Conservation (phyloP, 2,797 vertebrate species). For the Morus bassanus region DNA sequence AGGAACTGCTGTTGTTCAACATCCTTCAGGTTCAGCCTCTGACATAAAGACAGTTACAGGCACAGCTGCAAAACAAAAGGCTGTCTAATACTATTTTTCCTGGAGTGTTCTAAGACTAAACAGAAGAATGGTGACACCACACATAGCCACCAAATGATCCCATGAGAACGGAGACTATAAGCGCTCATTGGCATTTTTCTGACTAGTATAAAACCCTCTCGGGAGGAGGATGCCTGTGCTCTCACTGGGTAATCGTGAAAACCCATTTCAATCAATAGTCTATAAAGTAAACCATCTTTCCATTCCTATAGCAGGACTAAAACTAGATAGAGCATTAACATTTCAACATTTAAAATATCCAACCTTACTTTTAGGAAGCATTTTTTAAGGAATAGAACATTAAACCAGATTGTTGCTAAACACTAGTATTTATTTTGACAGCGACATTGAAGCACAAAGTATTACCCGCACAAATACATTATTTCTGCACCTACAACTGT, state of each 20-base stretch:
- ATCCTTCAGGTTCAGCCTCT: neutral
- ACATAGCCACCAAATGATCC: neutral
- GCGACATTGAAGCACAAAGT: neutral
- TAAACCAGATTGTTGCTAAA: neutral
- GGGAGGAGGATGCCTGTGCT: neutral
- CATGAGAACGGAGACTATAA: neutral
- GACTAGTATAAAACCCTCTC: neutral
- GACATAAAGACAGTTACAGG: neutral
- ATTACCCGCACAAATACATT: neutral
- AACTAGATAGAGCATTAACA: neutral
- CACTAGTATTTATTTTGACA: constrained; percentile 8
- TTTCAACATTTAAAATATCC: neutral
- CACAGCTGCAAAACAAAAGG: neutral
- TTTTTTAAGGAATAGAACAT: neutral
- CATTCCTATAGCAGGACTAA: neutral
- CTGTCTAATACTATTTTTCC: neutral
- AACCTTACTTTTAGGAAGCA: neutral
- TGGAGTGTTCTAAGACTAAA: neutral
- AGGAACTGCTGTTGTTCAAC: neutral
- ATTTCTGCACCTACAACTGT: neutral
- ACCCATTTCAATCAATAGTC: neutral
- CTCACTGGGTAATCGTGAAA: neutral
- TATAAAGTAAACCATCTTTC: neutral
- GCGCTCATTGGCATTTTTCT: neutral
- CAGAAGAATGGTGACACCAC: neutral